Evolutionary conservation across 1,140 invertebrate genomes (phyloP), one percentile per base, ranked within the genome.

Genomic region (Ostrea denselamellosa): DNA sequence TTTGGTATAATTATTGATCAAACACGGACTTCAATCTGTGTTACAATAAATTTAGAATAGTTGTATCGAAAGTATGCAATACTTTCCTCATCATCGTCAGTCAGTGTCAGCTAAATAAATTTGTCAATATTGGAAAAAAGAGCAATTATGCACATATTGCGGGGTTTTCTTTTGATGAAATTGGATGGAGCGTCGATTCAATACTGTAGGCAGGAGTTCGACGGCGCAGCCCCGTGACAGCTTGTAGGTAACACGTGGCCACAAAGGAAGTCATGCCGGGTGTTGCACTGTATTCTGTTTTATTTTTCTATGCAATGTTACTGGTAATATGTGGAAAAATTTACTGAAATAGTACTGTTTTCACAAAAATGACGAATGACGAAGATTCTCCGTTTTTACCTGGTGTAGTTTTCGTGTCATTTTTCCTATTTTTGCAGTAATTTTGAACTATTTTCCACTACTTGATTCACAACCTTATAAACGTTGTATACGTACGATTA

Each of bases 91-190:
- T 25, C 68, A 34, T 25, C 22, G 9, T 77, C 68, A 12, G 25
- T 77, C 25, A 77, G 25, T 77, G 68, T 34, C 25, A 77, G 14
- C 9, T 34, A 28, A 62, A 62, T 62, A n/a, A 77, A 77, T 22
- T 77, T 77, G 68, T 77, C 68, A 28, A 28, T 77, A 77, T 77
- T 77, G 25, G 68, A 77, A 77, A 77, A 77, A 77, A 77, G 68
- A 34, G 14, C 10, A 77, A 77, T 77, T 28, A 34, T 77, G 68
- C 68, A 77, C 25, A 77, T 77, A 34, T 77, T 77, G 28, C 68
- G 68, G 28, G 58, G 58, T 62, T 28, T 77, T 77, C 22, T 34
- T 77, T 77, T 77, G 68, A 77, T 77, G 68, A 9, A 77, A 77
- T 77, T 77, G 68, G 68, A 77, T 77, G 22, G 25, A 77, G 12